Evolutionary conservation across 1,140 invertebrate genomes (phyloP).

Genomic region (Solenopsis invicta): DNA sequence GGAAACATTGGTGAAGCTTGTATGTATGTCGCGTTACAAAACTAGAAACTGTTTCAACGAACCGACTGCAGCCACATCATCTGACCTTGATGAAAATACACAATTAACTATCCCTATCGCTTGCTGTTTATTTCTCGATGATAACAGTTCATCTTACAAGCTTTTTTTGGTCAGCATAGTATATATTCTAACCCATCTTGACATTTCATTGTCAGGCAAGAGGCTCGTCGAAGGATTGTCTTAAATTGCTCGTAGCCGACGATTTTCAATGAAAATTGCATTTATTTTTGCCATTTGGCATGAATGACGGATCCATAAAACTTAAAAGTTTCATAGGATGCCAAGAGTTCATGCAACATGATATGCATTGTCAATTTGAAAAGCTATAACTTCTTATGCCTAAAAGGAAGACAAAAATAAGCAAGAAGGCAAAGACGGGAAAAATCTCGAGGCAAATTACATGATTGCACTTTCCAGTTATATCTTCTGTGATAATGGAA

Average conservation of each 20-base stretch:
- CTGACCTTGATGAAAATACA: conserved; percentile 78
- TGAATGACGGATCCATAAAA: background rate
- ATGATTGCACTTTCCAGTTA: conserved; percentile 42
- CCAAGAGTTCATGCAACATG: background rate
- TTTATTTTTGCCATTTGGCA: background rate
- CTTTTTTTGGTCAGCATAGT: conserved; percentile 4
- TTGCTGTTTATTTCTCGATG: conserved; percentile 41
- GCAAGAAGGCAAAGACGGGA: conserved; percentile 17
- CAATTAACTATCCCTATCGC: conserved; percentile 72
- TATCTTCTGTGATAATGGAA: conserved; percentile 36
- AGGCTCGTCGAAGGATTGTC: background rate
- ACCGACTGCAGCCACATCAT: conserved; percentile 80
- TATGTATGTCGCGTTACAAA: conserved; percentile 33
- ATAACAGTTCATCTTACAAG: conserved; percentile 26
- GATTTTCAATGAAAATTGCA: background rate
- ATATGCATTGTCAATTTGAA: background rate
- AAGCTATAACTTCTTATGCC: background rate
- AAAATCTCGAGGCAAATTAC: background rate
- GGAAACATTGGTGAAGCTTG: conserved; percentile 62
- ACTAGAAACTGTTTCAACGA: conserved; percentile 57
- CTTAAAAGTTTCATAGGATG: background rate
- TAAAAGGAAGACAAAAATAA: background rate
- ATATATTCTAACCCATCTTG: conserved; percentile 31
- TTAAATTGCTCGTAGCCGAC: background rate
- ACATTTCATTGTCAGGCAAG: conserved; percentile 23